These are phyloP conservation scores for Aegithalos caudatus DNA, from an alignment of 2,113 vertebrate genomes.

Conservation along the genomic window DNA sequence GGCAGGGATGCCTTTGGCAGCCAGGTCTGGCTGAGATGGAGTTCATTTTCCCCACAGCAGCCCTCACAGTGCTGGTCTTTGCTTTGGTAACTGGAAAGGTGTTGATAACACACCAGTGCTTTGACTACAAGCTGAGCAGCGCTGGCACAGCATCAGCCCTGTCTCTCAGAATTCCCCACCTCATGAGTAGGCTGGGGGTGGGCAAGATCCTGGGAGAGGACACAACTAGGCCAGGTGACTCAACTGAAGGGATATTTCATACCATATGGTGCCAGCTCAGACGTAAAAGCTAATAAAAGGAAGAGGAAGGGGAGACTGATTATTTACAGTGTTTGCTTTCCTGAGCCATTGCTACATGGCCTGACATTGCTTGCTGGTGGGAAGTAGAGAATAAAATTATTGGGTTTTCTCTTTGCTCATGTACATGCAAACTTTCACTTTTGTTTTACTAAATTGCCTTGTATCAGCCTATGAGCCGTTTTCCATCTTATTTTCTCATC, in stretches of 20 bases:
- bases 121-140: background rate
- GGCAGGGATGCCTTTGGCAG: background rate
- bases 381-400: background rate
- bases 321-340: background rate
- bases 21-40: background rate
- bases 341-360: background rate
- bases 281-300: background rate
- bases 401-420: background rate
- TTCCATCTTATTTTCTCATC: background rate
- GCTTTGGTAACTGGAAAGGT: background rate
- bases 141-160: background rate
- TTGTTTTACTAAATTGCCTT: background rate
- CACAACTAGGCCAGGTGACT: background rate
- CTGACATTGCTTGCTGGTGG: background rate
- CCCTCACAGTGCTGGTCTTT: background rate
- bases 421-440: background rate
- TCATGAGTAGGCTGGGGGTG: background rate
- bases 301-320: background rate
- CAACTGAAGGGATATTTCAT: background rate
- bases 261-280: background rate
- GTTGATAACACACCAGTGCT: background rate
- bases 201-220: background rate
- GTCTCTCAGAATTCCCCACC: background rate
- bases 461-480: rapidly evolving
- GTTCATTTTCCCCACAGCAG: background rate